Base-by-base conservation (phyloP, 1,140 invertebrate genomes). In the Drosophila virilis region DNA sequence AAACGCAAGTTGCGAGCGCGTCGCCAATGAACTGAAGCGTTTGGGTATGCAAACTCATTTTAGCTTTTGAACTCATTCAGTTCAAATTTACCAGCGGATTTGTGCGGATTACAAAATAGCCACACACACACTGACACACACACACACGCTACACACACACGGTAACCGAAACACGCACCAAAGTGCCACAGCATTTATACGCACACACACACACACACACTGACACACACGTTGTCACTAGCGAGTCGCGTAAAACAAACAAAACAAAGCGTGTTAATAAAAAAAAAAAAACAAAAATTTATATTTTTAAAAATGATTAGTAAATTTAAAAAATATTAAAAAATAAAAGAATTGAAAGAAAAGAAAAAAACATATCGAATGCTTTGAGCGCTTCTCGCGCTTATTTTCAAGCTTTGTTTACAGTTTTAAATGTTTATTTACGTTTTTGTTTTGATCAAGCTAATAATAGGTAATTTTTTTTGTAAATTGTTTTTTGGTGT, bases 61-160 rank as follows among this genome's bases (percentile, higher is more conserved):
- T 84, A 80, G 80, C 84, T 89, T 89, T 89, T 89, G 84, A 78
- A 89, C 84, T 90, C 84, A 84, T 84, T 89, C 84, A 89, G 84
- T 89, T 89, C 77, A 89, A 89, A 84, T 89, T 89, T 89, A 89
- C 74, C 84, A 89, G 84, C 80, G 80, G 84, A 89, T 89, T 89
- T 89, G 84, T 89, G 80, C 84, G 84, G 84, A 89, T 89, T 89
- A 89, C 77, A 89, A 73, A 66, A 77, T 66, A 68, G 59, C n/a
- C 65, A 45, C 38, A 54, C 37, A 58, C 46, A 54, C 45, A n/a
- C n/a, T n/a, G n/a, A n/a, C n/a, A 57, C 35, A 48, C 45, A 55
- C 33, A 43, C 52, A 48, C 33, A 8, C 33, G 8, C 40, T 35
- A 48, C 55, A 45, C n/a, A 43, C 33, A 22, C 60, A 65, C 50